phyloP scores from a whole-genome alignment of 23 tunicate species.

The Halocynthia roretzi region DNA sequence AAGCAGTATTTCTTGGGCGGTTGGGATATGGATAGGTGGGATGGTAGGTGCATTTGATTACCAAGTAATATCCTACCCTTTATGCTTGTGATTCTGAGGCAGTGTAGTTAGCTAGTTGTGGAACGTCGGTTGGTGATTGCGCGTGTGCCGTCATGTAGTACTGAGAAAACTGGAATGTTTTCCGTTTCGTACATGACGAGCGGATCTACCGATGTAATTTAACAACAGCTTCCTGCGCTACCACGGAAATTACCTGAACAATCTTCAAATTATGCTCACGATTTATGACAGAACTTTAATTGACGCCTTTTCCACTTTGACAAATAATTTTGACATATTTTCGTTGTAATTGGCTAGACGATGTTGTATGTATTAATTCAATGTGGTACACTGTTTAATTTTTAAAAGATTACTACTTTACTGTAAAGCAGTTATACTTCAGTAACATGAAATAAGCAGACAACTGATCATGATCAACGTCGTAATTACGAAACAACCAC shows the following conservation, averaged over 20 bases:
- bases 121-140: neutral
- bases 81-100: slow-evolving; percentile 95
- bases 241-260: slow-evolving; percentile 95
- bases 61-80: neutral
- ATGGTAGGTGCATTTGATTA: neutral
- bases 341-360: too few relatives aligned
- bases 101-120: slow-evolving; percentile 99
- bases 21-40: neutral
- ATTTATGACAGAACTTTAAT: neutral
- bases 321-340: too few relatives aligned
- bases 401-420: too few relatives aligned
- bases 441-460: too few relatives aligned
- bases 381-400: too few relatives aligned
- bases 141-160: too few relatives aligned
- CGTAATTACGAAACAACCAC: too few relatives aligned
- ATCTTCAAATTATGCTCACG: slow-evolving; percentile 7
- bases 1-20: neutral
- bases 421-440: too few relatives aligned
- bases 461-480: too few relatives aligned
- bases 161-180: too few relatives aligned
- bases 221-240: slow-evolving; percentile 85
- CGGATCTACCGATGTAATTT: neutral
- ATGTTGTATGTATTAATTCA: too few relatives aligned
- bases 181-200: too few relatives aligned
- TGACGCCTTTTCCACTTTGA: neutral